Evolutionary conservation across 2,797 vertebrate genomes (phyloP).

Genomic region (Halcyon leucocephala): DNA sequence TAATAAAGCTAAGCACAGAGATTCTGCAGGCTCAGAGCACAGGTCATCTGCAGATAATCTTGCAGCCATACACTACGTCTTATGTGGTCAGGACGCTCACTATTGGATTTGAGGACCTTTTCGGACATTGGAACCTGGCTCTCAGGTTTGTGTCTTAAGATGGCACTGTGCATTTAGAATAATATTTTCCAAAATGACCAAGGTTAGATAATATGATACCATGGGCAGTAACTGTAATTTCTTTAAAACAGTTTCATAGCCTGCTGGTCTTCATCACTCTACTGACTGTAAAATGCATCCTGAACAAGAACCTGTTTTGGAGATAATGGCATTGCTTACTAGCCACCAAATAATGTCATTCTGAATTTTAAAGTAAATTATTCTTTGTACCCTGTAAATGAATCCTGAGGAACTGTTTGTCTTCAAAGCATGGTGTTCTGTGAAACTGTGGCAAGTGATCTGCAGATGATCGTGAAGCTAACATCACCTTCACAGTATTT

Average conservation of each 20-base stretch:
- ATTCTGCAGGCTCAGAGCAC: background rate
- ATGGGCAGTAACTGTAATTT: background rate
- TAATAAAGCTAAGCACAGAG: background rate
- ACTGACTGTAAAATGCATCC: background rate
- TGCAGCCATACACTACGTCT: background rate
- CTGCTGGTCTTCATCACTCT: background rate
- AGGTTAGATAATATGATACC: background rate
- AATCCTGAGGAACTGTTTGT: background rate
- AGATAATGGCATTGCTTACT: background rate
- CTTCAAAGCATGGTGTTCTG: background rate
- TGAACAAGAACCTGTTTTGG: background rate
- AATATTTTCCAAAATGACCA: background rate
- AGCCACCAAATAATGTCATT: background rate
- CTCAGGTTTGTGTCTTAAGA: background rate
- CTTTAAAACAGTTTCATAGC: background rate
- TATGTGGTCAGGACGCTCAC: background rate
- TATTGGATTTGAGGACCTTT: background rate
- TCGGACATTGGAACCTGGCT: background rate
- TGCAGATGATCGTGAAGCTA: background rate
- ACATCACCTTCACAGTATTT: background rate
- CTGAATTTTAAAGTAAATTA: background rate
- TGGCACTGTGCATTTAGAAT: background rate
- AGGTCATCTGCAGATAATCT: background rate
- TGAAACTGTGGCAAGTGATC: background rate
- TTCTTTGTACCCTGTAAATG: background rate